phyloP scores from a whole-genome alignment of 2,888 invertebrate genomes.

The Lepidochitona cinerea region DNA sequence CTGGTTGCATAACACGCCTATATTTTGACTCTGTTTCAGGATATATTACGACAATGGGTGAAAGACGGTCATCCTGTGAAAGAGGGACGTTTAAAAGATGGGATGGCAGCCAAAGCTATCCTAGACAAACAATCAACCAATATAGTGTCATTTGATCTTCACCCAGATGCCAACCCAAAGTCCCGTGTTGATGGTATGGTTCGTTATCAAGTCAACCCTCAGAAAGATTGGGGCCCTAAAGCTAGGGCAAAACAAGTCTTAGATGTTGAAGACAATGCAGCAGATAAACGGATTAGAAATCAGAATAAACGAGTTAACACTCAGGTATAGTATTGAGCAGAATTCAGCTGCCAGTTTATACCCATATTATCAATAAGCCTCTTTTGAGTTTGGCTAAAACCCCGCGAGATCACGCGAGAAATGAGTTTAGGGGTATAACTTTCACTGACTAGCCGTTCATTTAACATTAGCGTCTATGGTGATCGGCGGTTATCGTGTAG shows the following conservation, averaged over 20 bases:
- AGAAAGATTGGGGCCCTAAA: slow-evolving; percentile 93
- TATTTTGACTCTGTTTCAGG: slow-evolving; percentile 41
- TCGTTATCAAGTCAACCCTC: slow-evolving; percentile 86
- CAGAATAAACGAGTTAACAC: not conserved
- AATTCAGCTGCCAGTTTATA: too few relatives aligned
- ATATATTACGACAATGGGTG: slow-evolving; percentile 87
- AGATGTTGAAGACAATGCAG: slow-evolving; percentile 14
- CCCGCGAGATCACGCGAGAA: too few relatives aligned
- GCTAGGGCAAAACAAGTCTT: slow-evolving; percentile 75
- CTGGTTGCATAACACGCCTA: not conserved
- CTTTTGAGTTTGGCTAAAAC: too few relatives aligned
- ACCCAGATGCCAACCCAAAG: slow-evolving; percentile 83
- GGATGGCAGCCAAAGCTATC: slow-evolving; percentile 55
- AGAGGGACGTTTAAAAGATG: slow-evolving; percentile 47
- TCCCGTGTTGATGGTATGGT: slow-evolving; percentile 82
- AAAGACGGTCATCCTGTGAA: slow-evolving; percentile 60
- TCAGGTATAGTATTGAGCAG: not conserved
- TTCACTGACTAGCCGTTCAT: too few relatives aligned
- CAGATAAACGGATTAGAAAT: not conserved
- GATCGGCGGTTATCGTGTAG: too few relatives aligned
- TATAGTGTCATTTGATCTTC: slow-evolving; percentile 64
- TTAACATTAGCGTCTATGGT: too few relatives aligned
- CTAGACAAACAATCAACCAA: slow-evolving; percentile 54
- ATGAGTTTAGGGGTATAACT: too few relatives aligned
- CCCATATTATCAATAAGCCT: too few relatives aligned